Evolutionary conservation across 2,797 vertebrate species (phyloP).

Genomic region (Melopsittacus undulatus): DNA sequence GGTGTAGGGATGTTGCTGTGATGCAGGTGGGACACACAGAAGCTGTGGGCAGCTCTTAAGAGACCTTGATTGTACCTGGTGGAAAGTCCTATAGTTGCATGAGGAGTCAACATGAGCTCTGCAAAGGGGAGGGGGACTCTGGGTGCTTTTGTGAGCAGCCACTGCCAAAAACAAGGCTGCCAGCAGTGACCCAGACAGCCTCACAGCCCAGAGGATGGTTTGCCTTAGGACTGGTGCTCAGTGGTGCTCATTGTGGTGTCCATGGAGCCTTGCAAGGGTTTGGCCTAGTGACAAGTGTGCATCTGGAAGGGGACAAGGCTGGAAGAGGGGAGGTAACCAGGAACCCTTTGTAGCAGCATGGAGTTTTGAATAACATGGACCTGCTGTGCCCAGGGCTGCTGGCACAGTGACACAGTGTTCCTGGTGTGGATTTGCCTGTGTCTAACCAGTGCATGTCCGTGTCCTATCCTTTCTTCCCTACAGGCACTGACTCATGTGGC

Average conservation of each 20-base stretch:
- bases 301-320: not conserved
- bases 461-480: not conserved
- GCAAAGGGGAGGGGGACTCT: not conserved
- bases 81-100: not conserved
- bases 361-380: not conserved
- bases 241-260: not conserved
- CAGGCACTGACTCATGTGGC: constrained; percentile 85
- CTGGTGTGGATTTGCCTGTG: not conserved
- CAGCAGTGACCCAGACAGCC: not conserved
- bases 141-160: not conserved
- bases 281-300: not conserved
- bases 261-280: not conserved
- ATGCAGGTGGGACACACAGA: too few species aligned
- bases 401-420: not conserved
- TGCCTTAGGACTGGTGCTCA: not conserved
- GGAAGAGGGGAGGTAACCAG: not conserved
- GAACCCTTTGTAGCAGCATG: not conserved
- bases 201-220: not conserved
- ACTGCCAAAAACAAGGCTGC: not conserved
- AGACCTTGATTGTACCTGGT: not conserved
- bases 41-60: accelerated
- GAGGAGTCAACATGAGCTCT: not conserved
- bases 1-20: not conserved
- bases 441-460: not conserved
- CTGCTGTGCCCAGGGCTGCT: not conserved